phyloP scores from a whole-genome alignment of 2,888 invertebrate genomes.

The Eupithecia abbreviata region DNA sequence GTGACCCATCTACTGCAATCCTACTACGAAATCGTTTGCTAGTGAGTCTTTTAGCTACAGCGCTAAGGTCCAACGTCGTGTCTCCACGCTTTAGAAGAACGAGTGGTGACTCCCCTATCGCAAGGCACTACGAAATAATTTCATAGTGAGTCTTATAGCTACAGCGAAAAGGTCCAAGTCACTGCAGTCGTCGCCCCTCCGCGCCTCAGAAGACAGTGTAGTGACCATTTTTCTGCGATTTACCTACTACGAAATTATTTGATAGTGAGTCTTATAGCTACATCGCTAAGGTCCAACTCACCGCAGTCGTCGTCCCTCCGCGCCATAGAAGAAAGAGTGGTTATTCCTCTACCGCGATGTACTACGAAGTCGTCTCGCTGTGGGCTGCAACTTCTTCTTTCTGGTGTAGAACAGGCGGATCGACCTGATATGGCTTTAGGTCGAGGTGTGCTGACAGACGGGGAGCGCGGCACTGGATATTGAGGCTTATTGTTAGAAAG shows the following conservation, averaged over 20 bases:
- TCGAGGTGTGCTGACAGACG: constrained; percentile 70
- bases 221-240: constrained; percentile 83
- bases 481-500: constrained; percentile 19
- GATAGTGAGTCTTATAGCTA: constrained; percentile 74
- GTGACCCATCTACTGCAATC: constrained; percentile 91
- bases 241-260: constrained; percentile 79
- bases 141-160: too few relatives aligned
- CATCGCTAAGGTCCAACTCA: constrained; percentile 63
- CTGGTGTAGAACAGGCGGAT: constrained; percentile 76
- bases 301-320: constrained; percentile 55
- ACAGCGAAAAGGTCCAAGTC: not conserved
- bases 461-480: constrained; percentile 78
- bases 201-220: constrained; percentile 85
- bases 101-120: too few relatives aligned
- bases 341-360: constrained; percentile 90
- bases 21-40: constrained; percentile 88
- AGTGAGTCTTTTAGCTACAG: too few relatives aligned
- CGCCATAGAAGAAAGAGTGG: constrained; percentile 86
- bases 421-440: constrained; percentile 51
- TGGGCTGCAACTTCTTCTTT: constrained; percentile 71
- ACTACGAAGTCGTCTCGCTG: constrained; percentile 90
- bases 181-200: constrained; percentile 56
- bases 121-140: too few relatives aligned
- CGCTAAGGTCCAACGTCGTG: too few relatives aligned
- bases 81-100: too few relatives aligned